phyloP scores from a whole-genome alignment of 2,888 invertebrate genomes.

The Diaprepes abbreviatus region DNA sequence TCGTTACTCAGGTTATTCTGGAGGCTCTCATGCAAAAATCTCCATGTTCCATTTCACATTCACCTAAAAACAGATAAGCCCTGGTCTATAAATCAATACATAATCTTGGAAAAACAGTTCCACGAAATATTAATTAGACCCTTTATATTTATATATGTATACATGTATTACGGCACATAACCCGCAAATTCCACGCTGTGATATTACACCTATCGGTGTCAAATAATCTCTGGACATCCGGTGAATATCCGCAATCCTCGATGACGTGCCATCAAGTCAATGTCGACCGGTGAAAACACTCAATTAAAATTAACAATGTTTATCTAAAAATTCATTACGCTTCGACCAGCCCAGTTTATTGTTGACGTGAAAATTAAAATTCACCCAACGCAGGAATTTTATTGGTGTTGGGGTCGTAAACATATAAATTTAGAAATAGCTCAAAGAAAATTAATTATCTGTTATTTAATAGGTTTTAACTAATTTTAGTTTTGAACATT shows the following conservation, averaged over 20 bases:
- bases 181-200: not conserved
- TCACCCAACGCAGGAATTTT: not conserved
- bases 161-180: not conserved
- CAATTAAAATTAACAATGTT: slow-evolving; percentile 17
- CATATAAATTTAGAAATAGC: no score
- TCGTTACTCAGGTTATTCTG: no score
- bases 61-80: no score
- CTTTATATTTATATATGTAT: no score
- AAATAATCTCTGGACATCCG: not conserved
- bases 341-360: not conserved
- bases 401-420: not conserved
- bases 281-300: not conserved
- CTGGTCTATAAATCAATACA: no score
- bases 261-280: slow-evolving; percentile 11
- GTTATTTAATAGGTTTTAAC: no score
- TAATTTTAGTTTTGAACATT: no score
- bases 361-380: slow-evolving; percentile 1
- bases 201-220: not conserved
- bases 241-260: slow-evolving; percentile 6
- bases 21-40: no score
- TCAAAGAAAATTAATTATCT: no score
- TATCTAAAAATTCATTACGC: slow-evolving; percentile 3
- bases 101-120: no score
- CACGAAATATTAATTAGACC: no score
- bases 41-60: no score